These are phyloP conservation scores for Drosophila borealis DNA, from an alignment of 2,888 invertebrate genomes.

Conservation along the genomic window DNA sequence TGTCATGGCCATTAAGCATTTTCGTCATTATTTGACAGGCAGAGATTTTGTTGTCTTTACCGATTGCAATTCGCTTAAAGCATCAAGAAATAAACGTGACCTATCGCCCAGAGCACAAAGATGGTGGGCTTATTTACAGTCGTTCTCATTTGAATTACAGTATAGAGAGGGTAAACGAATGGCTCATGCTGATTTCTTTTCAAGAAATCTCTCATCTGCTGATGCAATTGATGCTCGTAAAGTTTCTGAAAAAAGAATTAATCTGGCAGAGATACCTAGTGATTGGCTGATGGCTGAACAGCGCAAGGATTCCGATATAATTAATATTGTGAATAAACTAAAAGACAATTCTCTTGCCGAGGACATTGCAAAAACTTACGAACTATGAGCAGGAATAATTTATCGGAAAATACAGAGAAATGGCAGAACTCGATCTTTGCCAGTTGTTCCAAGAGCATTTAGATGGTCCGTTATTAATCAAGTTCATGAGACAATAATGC, in stretches of 20 bases:
- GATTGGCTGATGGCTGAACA: not conserved
- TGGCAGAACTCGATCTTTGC: not conserved
- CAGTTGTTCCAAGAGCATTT: no score
- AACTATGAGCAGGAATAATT: no score
- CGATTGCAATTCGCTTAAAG: no score
- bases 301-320: not conserved
- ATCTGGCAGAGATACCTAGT: not conserved
- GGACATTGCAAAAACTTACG: not conserved
- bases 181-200: no score
- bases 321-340: no score
- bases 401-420: no score
- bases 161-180: not conserved
- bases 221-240: not conserved
- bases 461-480: no score
- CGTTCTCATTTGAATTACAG: not conserved
- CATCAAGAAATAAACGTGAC: not conserved
- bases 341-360: not conserved
- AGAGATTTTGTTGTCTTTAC: no score
- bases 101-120: no score
- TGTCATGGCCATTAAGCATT: no score
- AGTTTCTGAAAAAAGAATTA: not conserved
- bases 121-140: not conserved
- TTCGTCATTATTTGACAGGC: no score
- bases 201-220: no score
- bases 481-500: not conserved